Percentiles rank a stretch among this genome's conserved stretches.
phyloP scores from a whole-genome alignment of 2,888 invertebrate species.

The Caenorhabditis imperialis region DNA sequence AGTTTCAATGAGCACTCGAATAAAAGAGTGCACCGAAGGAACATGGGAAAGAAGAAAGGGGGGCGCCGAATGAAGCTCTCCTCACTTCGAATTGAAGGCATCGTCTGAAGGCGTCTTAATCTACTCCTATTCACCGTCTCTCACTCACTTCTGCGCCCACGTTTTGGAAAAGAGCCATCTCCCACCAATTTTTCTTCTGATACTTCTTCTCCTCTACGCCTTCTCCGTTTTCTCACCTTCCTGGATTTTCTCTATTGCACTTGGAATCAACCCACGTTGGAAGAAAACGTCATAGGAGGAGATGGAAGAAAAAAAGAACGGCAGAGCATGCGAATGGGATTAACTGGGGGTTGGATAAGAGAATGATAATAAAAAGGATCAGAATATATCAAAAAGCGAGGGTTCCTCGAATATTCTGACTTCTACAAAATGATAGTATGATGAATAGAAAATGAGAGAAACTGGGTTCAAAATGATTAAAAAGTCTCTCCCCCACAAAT shows the following conservation, averaged over 20 bases:
- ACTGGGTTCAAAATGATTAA: no score
- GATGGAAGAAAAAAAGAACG: constrained; percentile 7
- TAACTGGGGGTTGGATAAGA: constrained; percentile 11
- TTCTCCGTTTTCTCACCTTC: no score
- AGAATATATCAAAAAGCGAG: constrained; percentile 11
- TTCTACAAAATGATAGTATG: constrained; percentile 6
- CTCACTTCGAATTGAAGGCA: constrained; percentile 35
- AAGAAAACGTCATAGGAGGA: constrained; percentile 32
- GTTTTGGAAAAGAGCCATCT: background rate
- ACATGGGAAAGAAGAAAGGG: background rate
- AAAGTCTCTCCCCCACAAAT: no score
- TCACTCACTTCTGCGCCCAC: constrained; percentile 4
- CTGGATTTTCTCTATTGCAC: no score
- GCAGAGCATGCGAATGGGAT: constrained; percentile 17
- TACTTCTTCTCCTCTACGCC: no score
- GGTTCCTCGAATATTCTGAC: constrained; percentile 5
- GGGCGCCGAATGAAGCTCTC: constrained; percentile 15
- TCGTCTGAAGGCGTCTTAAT: constrained; percentile 44
- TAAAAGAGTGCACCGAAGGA: constrained; percentile 4
- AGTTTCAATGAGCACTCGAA: constrained; percentile 19
- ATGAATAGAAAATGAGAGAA: constrained; percentile 9
- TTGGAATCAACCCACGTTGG: background rate
- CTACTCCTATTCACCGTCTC: constrained; percentile 39
- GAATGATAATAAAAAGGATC: constrained; percentile 17
- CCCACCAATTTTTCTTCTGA: background rate